A percentile compares a stretch with the other conserved stretches of the same genome.
These are phyloP conservation scores for Heliconius hermathena DNA, from an alignment of 1,140 invertebrate genomes.

Conservation along the genomic window DNA sequence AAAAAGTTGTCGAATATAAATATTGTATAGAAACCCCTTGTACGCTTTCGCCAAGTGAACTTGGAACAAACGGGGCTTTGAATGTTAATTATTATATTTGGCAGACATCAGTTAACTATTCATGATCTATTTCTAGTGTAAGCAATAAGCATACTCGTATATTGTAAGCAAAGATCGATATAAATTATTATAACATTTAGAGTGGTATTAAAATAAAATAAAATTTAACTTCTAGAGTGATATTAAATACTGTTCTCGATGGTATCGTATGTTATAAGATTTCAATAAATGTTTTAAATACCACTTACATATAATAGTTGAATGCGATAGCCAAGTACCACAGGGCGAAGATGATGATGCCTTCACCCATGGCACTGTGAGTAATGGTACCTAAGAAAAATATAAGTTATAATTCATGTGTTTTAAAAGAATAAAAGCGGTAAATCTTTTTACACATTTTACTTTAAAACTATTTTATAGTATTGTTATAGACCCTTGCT, in stretches of 20 bases:
- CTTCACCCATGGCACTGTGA: conserved; percentile 45
- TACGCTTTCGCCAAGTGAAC: neutral
- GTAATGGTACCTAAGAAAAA: neutral
- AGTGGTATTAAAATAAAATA: too few species aligned
- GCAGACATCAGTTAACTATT: conserved; percentile 17
- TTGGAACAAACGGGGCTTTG: conserved; percentile 9
- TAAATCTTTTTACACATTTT: too few species aligned
- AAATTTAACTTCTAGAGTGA: neutral
- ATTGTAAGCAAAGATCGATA: neutral
- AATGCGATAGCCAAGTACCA: conserved; percentile 62
- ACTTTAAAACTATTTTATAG: too few species aligned
- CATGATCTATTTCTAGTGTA: conserved; percentile 6
- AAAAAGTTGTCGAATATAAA: too few species aligned
- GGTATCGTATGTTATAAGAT: too few species aligned
- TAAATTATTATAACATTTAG: neutral
- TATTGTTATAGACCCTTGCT: too few species aligned
- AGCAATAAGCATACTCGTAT: neutral
- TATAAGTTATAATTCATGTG: neutral
- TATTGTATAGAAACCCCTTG: neutral
- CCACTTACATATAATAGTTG: conserved; percentile 58
- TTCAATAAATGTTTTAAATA: neutral
- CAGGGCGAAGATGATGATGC: conserved; percentile 58
- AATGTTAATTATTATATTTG: conserved; percentile 26
- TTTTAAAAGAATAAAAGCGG: too few species aligned
- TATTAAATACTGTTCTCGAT: too few species aligned